Percentiles rank a stretch among this genome's conserved stretches.
Evolutionary conservation across 2,888 invertebrate species (phyloP).

Genomic region (Melanostoma mellinum): DNA sequence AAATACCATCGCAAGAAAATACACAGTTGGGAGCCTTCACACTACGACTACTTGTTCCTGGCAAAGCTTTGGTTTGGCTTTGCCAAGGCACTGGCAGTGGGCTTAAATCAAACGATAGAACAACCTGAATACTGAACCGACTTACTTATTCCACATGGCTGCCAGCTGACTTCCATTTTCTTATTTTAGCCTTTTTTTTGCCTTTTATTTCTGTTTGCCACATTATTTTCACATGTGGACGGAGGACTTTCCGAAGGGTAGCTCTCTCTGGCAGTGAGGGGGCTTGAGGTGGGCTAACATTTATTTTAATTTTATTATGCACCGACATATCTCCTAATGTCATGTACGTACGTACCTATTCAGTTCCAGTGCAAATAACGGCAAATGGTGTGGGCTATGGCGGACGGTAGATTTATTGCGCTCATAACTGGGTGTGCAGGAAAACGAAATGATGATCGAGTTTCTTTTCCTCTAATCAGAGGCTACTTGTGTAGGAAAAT

Average conservation of each 20-base stretch:
- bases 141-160: constrained; percentile 66
- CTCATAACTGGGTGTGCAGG: constrained; percentile 12
- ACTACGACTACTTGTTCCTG: background rate
- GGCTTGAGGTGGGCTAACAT: constrained; percentile 5
- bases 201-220: constrained; percentile 18
- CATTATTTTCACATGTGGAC: constrained; percentile 25
- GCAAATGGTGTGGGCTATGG: background rate
- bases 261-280: constrained; percentile 12
- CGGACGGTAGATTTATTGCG: background rate
- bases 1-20: background rate
- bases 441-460: constrained; percentile 1
- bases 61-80: background rate
- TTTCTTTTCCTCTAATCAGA: constrained; percentile 8
- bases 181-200: constrained; percentile 2
- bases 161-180: constrained; percentile 46
- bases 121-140: constrained; percentile 26
- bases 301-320: constrained; percentile 40
- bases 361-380: constrained; percentile 12
- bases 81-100: background rate
- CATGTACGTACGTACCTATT: background rate
- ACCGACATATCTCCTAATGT: constrained; percentile 18
- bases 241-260: background rate
- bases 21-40: background rate
- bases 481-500: constrained; percentile 8
- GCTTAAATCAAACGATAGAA: constrained; percentile 49